Evolutionary conservation across 1,140 invertebrate genomes (phyloP), one percentile per base, ranked within the genome.

Genomic region (Grapholita molesta): DNA sequence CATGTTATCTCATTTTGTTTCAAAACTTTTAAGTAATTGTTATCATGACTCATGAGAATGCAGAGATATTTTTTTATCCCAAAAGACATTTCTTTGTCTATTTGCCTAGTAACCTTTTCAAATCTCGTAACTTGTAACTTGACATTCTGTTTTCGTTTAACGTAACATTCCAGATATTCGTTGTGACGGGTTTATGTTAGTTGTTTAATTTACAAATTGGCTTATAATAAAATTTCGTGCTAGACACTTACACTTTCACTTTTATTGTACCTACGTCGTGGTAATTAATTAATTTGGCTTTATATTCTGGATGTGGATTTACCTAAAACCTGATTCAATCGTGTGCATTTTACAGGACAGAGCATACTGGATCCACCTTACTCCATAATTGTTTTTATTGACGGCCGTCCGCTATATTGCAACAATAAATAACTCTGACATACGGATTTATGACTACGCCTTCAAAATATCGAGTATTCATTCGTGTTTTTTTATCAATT

Each of bases 381-480:
- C 1, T 32, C 25, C 55, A 30, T 61, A 61, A 61, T 61, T 61
- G 55, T 61, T 61, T 61, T 61, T 61, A 61, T 32, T 25, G 32
- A n/a, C 55, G 25, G n/a, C 55, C 55, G 25, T 30, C 55, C 55
- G 28, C 53, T 61, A 61, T 61, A 61, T 61, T 61, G 55, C 55
- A 30, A 61, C 55, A 61, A 61, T 61, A 61, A 61, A 61, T 61
- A 61, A 61, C 24, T 25, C 55, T 61, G 25, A 30, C 32, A 42
- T n/a, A 23, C 30, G 32, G 38, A 66, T 66, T 66, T 66, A 66
- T 66, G 64, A 66, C 24, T 12, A 65, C 21, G 38, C 38, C 32
- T 23, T 42, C 64, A 66, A 66, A 66, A 38, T 38, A 28, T 38
- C 32, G 64, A 32, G 38, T 66, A 33, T 25, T 38, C 38, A 66